phyloP scores from a whole-genome alignment of 2,888 invertebrate genomes.

The Caenorhabditis sp. region DNA sequence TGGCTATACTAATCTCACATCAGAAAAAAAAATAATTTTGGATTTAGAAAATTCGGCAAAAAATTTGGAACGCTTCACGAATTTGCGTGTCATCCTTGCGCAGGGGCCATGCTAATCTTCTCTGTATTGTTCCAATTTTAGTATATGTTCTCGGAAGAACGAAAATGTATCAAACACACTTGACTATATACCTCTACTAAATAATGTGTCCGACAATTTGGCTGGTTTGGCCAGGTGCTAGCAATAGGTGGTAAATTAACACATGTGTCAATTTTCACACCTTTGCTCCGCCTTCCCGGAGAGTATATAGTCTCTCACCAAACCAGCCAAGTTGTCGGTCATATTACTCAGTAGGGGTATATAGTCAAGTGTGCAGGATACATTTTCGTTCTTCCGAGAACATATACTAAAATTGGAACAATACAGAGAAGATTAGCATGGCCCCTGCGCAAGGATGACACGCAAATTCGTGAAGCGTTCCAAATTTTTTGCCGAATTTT shows the following conservation, averaged over 20 bases:
- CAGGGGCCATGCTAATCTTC: conserved; percentile 91
- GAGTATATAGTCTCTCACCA: no score
- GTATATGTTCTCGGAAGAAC: conserved; percentile 13
- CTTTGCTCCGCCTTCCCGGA: no score
- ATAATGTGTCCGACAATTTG: no score
- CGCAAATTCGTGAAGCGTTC: conserved; percentile 78
- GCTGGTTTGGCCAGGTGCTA: no score
- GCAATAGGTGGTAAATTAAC: no score
- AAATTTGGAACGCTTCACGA: conserved; percentile 72
- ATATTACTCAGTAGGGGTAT: no score
- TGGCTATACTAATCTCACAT: no score
- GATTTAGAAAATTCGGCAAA: conserved; percentile 56
- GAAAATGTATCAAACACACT: not conserved
- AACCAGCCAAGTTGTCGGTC: no score
- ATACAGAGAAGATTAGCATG: conserved; percentile 90
- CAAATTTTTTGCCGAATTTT: conserved; percentile 59
- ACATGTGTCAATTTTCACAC: no score
- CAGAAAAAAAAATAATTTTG: no score
- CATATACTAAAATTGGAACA: conserved; percentile 15
- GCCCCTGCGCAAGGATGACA: conserved; percentile 91
- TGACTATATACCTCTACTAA: no score
- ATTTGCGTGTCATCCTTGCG: conserved; percentile 92
- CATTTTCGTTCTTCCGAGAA: conserved; percentile 13
- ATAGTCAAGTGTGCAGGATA: not conserved
- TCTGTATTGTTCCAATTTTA: conserved; percentile 76